These are phyloP conservation scores for Isichthys henryi DNA, from an alignment of 2,113 vertebrate species.

Conservation along the genomic window DNA sequence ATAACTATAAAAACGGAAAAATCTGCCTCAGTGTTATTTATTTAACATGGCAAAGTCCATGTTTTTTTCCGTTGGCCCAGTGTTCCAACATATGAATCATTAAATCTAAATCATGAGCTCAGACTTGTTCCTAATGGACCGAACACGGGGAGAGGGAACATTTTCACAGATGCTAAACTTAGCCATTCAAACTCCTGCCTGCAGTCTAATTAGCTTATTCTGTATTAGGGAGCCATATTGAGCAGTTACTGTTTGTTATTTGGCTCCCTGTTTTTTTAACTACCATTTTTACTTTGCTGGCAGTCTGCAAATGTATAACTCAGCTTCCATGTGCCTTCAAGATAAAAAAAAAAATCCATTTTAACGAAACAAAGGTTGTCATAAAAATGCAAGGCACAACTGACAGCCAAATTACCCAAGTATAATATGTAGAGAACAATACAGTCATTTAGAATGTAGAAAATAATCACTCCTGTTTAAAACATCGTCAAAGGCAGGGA, in stretches of 20 bases:
- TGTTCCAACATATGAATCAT: neutral
- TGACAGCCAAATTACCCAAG: neutral
- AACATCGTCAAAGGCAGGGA: neutral
- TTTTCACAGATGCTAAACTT: neutral
- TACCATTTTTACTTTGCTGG: neutral
- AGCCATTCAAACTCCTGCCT: neutral
- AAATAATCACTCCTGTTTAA: neutral
- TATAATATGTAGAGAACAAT: neutral
- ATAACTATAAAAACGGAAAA: neutral
- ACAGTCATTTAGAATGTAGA: neutral
- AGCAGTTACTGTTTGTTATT: neutral
- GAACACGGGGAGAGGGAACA: neutral
- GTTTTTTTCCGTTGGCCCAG: neutral
- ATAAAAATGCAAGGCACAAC: neutral
- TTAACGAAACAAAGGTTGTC: neutral
- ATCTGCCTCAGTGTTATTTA: neutral
- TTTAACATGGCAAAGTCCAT: neutral
- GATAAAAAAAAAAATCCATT: neutral
- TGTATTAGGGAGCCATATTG: neutral
- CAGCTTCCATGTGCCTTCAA: neutral
- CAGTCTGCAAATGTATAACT: neutral
- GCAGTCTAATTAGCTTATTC: neutral
- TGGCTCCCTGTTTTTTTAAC: too few relatives aligned
- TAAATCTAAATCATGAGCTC: slow-evolving; percentile 4
- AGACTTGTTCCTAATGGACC: neutral